A percentile compares a stretch with the other conserved stretches of the same genome.
phyloP scores from a whole-genome alignment of 2,113 vertebrate species.

The Sebastes schlegelii region DNA sequence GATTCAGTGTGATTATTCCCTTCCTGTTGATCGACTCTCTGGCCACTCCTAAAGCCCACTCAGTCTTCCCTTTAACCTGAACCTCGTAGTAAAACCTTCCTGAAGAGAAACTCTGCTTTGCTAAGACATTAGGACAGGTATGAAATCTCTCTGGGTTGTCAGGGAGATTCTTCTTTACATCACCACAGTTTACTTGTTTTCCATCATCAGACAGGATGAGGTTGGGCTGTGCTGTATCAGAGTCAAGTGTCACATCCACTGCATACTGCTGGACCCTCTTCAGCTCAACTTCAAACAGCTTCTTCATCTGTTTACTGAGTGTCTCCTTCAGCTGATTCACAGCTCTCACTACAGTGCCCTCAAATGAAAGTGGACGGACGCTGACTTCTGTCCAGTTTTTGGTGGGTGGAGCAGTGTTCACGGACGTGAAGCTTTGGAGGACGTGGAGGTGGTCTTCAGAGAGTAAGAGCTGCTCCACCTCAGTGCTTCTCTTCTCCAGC shows the following conservation, averaged over 20 bases:
- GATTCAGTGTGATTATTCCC: fast-evolving
- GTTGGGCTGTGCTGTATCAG: not conserved
- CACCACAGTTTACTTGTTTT: not conserved
- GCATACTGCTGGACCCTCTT: not conserved
- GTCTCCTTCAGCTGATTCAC: slow-evolving; percentile 10
- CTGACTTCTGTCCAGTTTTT: slow-evolving; percentile 19
- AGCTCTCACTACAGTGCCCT: slow-evolving; percentile 20
- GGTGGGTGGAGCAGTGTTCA: slow-evolving; percentile 7
- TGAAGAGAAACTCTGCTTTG: not conserved
- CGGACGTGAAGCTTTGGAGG: not conserved
- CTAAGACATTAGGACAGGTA: not conserved
- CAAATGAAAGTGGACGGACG: not conserved
- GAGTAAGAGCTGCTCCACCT: not conserved
- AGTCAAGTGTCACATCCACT: slow-evolving; percentile 22
- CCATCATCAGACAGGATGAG: not conserved
- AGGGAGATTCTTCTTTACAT: too few relatives aligned
- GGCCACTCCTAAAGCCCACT: not conserved
- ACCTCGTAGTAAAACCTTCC: not conserved
- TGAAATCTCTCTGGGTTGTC: too few relatives aligned
- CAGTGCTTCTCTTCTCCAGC: not conserved
- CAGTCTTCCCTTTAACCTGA: not conserved
- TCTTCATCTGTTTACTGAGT: not conserved
- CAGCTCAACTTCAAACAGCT: not conserved
- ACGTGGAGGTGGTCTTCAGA: slow-evolving; percentile 27
- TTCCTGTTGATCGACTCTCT: slow-evolving; percentile 10